Base-by-base conservation (phyloP, 2,113 vertebrate species). In the Microtus montanus region DNA sequence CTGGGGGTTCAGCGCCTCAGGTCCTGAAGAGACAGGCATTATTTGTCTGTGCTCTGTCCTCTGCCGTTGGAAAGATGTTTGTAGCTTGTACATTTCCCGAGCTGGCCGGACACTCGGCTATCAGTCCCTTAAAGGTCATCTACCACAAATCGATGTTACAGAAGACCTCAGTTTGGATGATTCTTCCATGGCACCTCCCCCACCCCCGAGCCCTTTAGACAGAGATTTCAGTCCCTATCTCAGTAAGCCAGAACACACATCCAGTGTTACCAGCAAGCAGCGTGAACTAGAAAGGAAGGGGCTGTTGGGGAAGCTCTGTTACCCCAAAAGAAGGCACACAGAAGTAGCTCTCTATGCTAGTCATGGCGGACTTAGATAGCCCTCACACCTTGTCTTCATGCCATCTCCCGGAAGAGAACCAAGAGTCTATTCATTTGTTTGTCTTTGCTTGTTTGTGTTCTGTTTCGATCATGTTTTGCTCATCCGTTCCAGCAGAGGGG, bases 71-170 rank as follows among this genome's bases (percentile, higher is more conserved):
- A 88, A 94, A 97, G 97, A 38, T 98, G 98, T 98, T 98, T 98
- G 98, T 98, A 97, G 98, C 98, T 98, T 98, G 97, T 98, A 96
- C 98, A 96, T 98, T 98, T 98, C 98, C 97, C 97, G 97, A 98
- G 97, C 98, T 98, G 97, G 98, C 90, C 89, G 94, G 98, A 98
- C 97, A 35, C 97, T 98, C 97, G 97, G 94, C 98, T 98, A 96
- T 96, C 95, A 97, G 95, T 97, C 92, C 96, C 96, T 96, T 96
- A 96, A 97, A 96, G 97, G 98, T 98, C 96, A 83, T 95, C 97
- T 97, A 63, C 96, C 96, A 63, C 91, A 92, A 96, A 97, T 89
- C 20, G 8, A 97, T 97, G 97, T 96, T 96, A 97, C 89, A 97
- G 97, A 94, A 98, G 98, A 98, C 98, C 96, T 97, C 97, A 97